These are phyloP conservation scores for Leptinotarsa haldemani DNA, from an alignment of 2,888 invertebrate species.

Conservation along the genomic window DNA sequence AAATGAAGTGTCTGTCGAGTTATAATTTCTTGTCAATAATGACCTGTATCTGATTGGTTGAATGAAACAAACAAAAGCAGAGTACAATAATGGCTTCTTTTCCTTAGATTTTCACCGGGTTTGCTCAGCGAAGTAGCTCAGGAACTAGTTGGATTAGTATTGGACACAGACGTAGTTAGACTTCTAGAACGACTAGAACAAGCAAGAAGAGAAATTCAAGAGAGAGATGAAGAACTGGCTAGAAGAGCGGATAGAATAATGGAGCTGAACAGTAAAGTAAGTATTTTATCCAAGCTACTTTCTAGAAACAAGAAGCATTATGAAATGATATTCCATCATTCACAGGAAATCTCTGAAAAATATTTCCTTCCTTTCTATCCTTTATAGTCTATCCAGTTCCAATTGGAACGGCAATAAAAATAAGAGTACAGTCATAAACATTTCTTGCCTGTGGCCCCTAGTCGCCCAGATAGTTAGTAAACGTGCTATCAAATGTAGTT, in stretches of 20 bases:
- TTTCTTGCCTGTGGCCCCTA: no score
- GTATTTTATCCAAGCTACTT: constrained; percentile 4
- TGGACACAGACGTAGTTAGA: constrained; percentile 78
- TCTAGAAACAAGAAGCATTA: background rate
- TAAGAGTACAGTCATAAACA: no score
- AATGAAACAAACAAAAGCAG: no score
- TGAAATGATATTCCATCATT: background rate
- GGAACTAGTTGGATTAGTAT: constrained; percentile 78
- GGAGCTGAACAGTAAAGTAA: constrained; percentile 83
- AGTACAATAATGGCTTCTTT: background rate
- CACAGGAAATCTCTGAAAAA: no score
- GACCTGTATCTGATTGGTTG: no score
- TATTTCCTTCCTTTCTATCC: no score
- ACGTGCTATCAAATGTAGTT: no score
- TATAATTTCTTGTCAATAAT: no score
- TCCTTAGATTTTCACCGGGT: constrained; percentile 61
- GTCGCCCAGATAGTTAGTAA: no score
- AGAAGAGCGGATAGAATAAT: constrained; percentile 83
- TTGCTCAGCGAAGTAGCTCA: constrained; percentile 75
- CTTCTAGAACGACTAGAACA: constrained; percentile 83
- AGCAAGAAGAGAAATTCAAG: constrained; percentile 79
- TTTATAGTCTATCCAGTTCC: no score
- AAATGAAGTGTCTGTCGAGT: no score
- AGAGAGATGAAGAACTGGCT: constrained; percentile 83
- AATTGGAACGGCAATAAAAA: no score